Evolutionary conservation across 2,797 vertebrate genomes (phyloP).

Genomic region (Chloroceryle inda): DNA sequence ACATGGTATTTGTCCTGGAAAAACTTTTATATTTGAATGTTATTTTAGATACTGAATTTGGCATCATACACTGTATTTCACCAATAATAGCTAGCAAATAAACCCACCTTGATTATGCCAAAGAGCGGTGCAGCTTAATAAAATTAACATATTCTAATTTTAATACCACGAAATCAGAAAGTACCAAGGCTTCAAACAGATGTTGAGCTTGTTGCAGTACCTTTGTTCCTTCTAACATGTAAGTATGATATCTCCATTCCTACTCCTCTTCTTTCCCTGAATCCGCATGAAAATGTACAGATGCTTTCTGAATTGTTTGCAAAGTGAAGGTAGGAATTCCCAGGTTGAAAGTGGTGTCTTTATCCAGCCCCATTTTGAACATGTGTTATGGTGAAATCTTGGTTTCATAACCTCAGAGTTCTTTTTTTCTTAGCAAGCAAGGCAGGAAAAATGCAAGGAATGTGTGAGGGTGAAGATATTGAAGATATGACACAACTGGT

Average conservation of each 20-base stretch:
- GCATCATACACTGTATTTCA: neutral
- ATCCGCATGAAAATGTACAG: neutral
- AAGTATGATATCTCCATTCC: neutral
- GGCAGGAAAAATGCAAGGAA: neutral
- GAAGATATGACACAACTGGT: neutral
- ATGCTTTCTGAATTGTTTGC: neutral
- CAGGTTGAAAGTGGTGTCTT: neutral
- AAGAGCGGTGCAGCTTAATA: neutral
- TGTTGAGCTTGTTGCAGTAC: neutral
- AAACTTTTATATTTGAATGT: conserved; percentile 17
- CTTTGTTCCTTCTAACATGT: neutral
- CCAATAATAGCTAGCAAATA: conserved; percentile 39
- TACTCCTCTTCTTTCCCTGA: neutral
- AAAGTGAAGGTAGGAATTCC: neutral
- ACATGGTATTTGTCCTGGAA: neutral
- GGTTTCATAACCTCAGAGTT: neutral
- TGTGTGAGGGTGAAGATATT: neutral
- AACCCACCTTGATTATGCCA: neutral
- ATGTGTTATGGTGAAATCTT: neutral
- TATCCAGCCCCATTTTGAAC: neutral
- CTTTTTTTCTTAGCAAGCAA: neutral
- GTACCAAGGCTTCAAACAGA: neutral
- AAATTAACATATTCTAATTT: neutral
- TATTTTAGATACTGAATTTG: conserved; percentile 26
- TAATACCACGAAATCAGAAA: neutral